phyloP scores from a whole-genome alignment of 2,888 invertebrate genomes.

The Amiota minor region DNA sequence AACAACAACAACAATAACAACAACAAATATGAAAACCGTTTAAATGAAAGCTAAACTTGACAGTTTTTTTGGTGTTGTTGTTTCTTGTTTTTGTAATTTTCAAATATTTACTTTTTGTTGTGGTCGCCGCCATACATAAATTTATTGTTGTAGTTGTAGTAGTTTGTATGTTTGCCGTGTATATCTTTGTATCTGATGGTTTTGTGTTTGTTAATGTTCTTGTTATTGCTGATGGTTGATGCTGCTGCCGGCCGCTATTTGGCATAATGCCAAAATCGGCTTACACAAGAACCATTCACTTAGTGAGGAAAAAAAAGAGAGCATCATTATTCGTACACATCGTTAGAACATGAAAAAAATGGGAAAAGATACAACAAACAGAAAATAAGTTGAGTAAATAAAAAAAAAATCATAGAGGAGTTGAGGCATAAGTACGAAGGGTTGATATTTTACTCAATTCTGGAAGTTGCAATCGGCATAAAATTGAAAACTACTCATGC shows the following conservation, averaged over 20 bases:
- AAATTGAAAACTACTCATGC: constrained; percentile 1
- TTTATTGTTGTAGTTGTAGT: constrained; percentile 12
- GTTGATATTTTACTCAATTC: not conserved
- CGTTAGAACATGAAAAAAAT: too few relatives aligned
- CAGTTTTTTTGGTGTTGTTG: not conserved
- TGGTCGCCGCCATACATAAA: not conserved
- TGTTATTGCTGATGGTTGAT: not conserved
- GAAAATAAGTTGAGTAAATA: not conserved
- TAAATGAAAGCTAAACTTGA: constrained; percentile 13
- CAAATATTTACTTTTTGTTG: constrained; percentile 11
- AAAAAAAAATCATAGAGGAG: not conserved
- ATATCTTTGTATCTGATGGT: not conserved
- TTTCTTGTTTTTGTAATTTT: constrained; percentile 7
- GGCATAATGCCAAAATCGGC: constrained; percentile 34
- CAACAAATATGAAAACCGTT: not conserved
- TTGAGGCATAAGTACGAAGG: not conserved
- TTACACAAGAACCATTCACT: constrained; percentile 4
- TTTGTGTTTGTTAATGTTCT: constrained; percentile 14
- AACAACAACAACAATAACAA: not conserved
- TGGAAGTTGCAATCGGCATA: not conserved
- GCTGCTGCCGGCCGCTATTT: constrained; percentile 1
- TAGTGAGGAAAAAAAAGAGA: not conserved
- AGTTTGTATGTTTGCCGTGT: constrained; percentile 7
- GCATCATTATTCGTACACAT: not conserved
- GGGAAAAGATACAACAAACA: too few relatives aligned